Evolutionary conservation across 2,888 invertebrate species (phyloP).

Genomic region (Rhopalosiphum nymphaeae): DNA sequence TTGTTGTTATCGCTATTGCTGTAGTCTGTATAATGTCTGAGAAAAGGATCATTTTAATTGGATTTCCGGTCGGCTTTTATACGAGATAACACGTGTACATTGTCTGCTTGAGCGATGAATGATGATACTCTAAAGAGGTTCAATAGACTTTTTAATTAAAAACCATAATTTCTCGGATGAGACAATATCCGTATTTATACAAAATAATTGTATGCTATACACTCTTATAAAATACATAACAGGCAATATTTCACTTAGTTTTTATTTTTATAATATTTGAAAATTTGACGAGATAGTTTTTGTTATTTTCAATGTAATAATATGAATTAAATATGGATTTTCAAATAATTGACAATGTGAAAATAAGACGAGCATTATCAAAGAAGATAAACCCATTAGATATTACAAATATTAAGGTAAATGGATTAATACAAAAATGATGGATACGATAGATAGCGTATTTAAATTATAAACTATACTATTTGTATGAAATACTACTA

Average conservation of each 20-base stretch:
- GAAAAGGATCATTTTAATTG: constrained; percentile 64
- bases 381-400: neutral
- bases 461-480: neutral
- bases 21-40: constrained; percentile 15
- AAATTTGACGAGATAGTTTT: constrained; percentile 6
- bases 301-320: neutral
- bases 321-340: neutral
- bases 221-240: neutral
- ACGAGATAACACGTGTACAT: constrained; percentile 56
- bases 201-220: constrained; percentile 4
- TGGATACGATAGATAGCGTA: neutral
- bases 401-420: neutral
- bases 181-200: constrained; percentile 14
- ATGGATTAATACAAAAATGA: neutral
- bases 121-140: neutral
- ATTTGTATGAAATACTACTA: neutral
- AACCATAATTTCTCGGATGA: neutral
- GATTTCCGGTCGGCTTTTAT: constrained; percentile 50
- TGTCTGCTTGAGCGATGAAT: constrained; percentile 28
- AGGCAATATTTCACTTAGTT: neutral
- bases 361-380: neutral
- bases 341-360: neutral
- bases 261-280: neutral
- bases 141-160: constrained; percentile 53
- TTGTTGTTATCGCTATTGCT: constrained; percentile 50